Percentiles rank a stretch among this genome's conserved stretches.
Conservation (phyloP, 2,797 vertebrate genomes). For the Rhinogobio ventralis region DNA sequence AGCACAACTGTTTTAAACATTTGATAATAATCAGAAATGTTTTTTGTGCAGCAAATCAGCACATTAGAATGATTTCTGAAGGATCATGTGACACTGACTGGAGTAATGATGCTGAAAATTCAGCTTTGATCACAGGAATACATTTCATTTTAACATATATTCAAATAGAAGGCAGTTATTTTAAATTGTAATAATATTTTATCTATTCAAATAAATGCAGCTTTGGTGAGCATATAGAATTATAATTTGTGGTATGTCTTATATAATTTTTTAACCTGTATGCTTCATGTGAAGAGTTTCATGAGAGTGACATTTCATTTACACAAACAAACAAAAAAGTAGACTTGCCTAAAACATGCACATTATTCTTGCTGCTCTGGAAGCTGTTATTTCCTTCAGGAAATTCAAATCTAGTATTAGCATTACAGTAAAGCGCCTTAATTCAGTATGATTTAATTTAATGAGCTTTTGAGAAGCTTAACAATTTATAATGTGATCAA, state of each 20-base stretch:
- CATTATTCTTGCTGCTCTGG: neutral
- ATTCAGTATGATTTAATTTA: slow-evolving; percentile 33
- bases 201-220: neutral
- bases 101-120: neutral
- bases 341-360: neutral
- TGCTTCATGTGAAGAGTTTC: neutral
- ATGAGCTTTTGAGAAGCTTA: slow-evolving; percentile 21
- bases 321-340: neutral
- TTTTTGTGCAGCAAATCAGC: too few species aligned
- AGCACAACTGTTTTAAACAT: neutral
- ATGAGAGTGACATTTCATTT: neutral
- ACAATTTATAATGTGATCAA: slow-evolving; percentile 21
- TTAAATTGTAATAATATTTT: neutral
- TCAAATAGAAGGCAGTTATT: neutral
- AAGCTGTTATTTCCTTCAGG: neutral
- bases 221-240: neutral
- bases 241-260: too few species aligned
- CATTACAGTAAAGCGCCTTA: slow-evolving; percentile 23
- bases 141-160: too few species aligned
- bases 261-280: neutral
- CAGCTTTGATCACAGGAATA: neutral
- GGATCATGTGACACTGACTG: too few species aligned
- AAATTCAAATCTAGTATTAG: neutral
- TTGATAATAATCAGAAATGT: too few species aligned
- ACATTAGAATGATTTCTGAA: too few species aligned